Evolutionary conservation across 1,140 invertebrate species (phyloP).

Genomic region (Meloidogyne floridensis): DNA sequence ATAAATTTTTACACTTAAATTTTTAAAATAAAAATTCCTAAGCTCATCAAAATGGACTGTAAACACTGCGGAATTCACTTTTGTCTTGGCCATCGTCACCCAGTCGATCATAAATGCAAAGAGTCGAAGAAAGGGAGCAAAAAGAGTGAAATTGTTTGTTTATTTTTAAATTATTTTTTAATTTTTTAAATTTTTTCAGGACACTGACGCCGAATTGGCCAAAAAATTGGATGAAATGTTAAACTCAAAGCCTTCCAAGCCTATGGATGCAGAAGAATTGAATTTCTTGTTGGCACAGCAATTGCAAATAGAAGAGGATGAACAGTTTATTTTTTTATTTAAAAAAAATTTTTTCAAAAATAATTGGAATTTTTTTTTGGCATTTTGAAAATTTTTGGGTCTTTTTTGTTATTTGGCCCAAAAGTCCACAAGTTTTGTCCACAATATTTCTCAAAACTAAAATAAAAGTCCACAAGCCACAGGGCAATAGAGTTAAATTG

Average conservation of each 20-base stretch:
- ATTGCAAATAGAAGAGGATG: slow-evolving; percentile 25
- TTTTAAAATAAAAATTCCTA: neutral
- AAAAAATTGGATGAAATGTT: neutral
- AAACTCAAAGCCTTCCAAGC: neutral
- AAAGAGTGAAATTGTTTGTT: neutral
- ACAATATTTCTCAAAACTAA: no score
- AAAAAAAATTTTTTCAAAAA: no score
- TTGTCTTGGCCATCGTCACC: slow-evolving; percentile 26
- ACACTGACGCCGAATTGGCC: neutral
- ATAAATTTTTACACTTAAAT: no score
- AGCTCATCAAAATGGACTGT: slow-evolving; percentile 23
- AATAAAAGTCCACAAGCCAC: no score
- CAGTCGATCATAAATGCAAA: slow-evolving; percentile 14
- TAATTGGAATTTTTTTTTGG: no score
- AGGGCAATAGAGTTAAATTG: no score
- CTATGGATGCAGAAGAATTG: slow-evolving; percentile 8
- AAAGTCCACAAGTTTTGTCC: no score
- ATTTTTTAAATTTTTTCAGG: neutral
- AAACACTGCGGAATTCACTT: slow-evolving; percentile 11
- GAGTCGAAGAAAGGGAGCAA: neutral
- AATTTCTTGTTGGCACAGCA: slow-evolving; percentile 24
- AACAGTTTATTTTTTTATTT: slow-evolving; percentile 13
- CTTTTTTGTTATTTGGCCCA: no score
- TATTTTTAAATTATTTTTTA: neutral
- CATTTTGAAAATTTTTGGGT: no score